Evolutionary conservation across 2,797 vertebrate species (phyloP).

Genomic region (Microhierax caerulescens): DNA sequence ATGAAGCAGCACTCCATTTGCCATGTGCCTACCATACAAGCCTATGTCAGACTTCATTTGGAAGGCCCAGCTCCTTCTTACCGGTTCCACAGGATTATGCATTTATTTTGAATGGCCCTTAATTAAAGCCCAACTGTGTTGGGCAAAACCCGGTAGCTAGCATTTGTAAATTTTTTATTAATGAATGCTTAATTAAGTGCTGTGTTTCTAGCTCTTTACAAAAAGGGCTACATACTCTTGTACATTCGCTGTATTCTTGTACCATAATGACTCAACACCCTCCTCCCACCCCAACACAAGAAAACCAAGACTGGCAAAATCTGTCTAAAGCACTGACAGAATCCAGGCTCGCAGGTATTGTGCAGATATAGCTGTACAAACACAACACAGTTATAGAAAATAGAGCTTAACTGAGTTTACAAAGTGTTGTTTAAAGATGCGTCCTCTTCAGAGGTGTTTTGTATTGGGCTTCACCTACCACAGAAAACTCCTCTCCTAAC

Average conservation of each 20-base stretch:
- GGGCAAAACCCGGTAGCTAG: not conserved
- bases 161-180: not conserved
- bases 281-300: not conserved
- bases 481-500: not conserved
- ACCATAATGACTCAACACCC: not conserved
- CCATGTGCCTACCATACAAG: not conserved
- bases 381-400: not conserved
- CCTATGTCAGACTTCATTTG: not conserved
- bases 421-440: not conserved
- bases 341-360: not conserved
- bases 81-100: not conserved
- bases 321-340: not conserved
- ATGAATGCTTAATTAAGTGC: not conserved
- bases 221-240: not conserved
- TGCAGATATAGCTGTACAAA: not conserved
- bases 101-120: not conserved
- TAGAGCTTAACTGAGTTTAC: not conserved
- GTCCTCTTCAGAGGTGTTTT: not conserved
- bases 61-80: not conserved
- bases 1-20: not conserved
- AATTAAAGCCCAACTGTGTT: not conserved
- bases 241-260: not conserved
- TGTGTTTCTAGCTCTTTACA: not conserved
- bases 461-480: not conserved
- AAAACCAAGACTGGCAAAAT: not conserved